Base-by-base conservation (phyloP, 1,140 invertebrate species). In the Drosophila navojoa region DNA sequence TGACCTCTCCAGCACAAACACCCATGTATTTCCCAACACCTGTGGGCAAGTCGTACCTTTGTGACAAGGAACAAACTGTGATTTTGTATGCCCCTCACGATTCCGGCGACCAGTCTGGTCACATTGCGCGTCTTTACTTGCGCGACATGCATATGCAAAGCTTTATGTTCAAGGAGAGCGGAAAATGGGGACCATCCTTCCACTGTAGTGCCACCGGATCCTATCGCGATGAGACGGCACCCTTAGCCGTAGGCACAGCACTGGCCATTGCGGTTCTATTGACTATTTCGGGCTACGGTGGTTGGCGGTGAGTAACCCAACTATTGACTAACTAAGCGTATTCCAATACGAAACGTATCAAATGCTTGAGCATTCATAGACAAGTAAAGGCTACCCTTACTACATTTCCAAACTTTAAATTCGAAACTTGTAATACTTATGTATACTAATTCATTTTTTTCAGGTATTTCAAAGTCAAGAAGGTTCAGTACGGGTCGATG, bases 401-500 rank as follows among this genome's bases (percentile, higher is more conserved):
- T 22, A 22, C 1, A 22, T 22, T 22, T 22, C 2, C 19, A 22
- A 22, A 22, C 2, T 22, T 22, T 22, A 22, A 22, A 22, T 22
- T 22, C 19, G 2, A 2, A 22, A 3, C 3, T 4, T 29, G 0
- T 29, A 29, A 29, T 29, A 29, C 19, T 13, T 16, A 2, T n/a
- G n/a, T n/a, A n/a, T 45, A 35, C n/a, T 50, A 52, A 19, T 63
- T 52, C 10, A 44, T 4, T 40, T n/a, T 45, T 62, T 97, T 95
- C 92, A 95, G 97, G 77, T 97, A 98, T 86, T 94, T 97, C 82
- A 97, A 97, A 92, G 94, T 97, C 29, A 97, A 97, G 92, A 97
- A 97, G 90, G 96, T 98, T 5, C 96, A 97, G 85, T 98, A 98
- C 91, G 97, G 97, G 85, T 97, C 96, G 1, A 98, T 98, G 97